These are phyloP conservation scores for Corynorhinus townsendii DNA, from an alignment of 2,113 vertebrate genomes.

Conservation along the genomic window DNA sequence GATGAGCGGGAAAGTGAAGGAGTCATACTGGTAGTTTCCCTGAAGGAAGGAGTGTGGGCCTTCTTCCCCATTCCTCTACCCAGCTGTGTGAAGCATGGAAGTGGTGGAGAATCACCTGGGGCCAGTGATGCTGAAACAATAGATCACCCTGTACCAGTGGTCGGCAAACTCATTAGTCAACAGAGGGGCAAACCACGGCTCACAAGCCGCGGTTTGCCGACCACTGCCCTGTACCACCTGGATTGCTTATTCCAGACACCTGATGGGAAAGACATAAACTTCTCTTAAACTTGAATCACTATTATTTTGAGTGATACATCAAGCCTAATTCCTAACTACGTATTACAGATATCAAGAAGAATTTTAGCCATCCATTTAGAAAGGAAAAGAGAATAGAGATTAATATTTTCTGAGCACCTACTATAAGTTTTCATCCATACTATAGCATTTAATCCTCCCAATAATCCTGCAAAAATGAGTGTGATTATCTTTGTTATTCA, in stretches of 20 bases:
- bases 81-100: not conserved
- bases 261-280: not conserved
- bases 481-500: not conserved
- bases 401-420: not conserved
- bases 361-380: not conserved
- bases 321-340: not conserved
- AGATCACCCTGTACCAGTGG: not conserved
- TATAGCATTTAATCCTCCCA: not conserved
- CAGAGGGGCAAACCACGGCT: too few relatives aligned
- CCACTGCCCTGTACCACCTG: not conserved
- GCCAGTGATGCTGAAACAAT: not conserved
- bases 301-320: not conserved
- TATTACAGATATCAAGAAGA: not conserved
- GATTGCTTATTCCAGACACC: not conserved
- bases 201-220: too few relatives aligned
- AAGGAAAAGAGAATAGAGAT: not conserved
- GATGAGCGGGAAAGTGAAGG: not conserved
- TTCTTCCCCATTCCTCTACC: not conserved
- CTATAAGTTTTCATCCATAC: not conserved
- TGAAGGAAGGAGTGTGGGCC: not conserved
- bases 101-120: not conserved
- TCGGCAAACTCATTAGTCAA: too few relatives aligned
- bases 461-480: not conserved
- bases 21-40: not conserved
- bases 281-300: not conserved